A percentile compares a stretch with the other conserved stretches of the same genome.
Conservation (phyloP, 2,113 vertebrate species). For the Erinaceus europaeus region DNA sequence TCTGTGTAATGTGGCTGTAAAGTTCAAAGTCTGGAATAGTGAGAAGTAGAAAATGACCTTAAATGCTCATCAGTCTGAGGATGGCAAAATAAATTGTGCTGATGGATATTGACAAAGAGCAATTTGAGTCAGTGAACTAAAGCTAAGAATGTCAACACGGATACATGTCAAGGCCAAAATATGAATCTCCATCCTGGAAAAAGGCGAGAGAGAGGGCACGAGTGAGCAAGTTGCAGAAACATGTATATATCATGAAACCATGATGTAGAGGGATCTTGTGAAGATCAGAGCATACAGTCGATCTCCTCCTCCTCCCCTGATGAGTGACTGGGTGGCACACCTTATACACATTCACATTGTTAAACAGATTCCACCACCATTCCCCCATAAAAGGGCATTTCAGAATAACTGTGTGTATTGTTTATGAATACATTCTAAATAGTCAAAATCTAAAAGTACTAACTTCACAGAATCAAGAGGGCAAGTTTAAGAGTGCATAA, state of each 20-base stretch:
- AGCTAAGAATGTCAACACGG: not conserved
- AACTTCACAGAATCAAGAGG: not conserved
- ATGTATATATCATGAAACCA: not conserved
- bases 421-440: not conserved
- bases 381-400: constrained; percentile 8
- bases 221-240: constrained; percentile 7
- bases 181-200: not conserved
- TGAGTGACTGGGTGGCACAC: too few relatives aligned
- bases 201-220: not conserved
- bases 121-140: not conserved
- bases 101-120: not conserved
- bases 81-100: not conserved
- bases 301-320: too few relatives aligned
- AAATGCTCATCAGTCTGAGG: not conserved
- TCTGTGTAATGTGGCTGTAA: not conserved
- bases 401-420: not conserved
- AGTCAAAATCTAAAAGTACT: not conserved
- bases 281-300: too few relatives aligned
- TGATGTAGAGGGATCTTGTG: too few relatives aligned
- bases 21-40: constrained; percentile 5
- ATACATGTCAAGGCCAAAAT: constrained; percentile 23
- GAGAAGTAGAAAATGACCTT: constrained; percentile 8
- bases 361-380: not conserved
- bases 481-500: not conserved
- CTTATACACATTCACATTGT: not conserved